Base-by-base conservation (phyloP, 2,797 vertebrate species). In the Hypotaenidia okinawae region DNA sequence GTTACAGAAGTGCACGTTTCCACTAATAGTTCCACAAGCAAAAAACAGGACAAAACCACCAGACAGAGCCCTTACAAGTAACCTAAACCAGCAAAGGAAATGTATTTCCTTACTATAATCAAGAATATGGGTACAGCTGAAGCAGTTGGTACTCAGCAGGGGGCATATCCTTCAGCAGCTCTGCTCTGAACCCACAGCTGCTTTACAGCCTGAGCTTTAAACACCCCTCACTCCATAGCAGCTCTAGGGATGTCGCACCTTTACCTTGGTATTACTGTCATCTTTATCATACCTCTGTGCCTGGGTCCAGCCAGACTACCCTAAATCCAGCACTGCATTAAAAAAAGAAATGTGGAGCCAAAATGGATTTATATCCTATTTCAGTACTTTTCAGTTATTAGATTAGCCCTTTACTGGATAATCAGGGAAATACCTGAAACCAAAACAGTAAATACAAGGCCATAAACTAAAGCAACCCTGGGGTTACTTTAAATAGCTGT, bases 361-460 rank as follows among this genome's bases (percentile, higher is more conserved):
- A 88, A 87, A 59, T 32, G 14, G 10, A 9, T 72, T 94, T 79
- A 54, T 82, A 51, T 43, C 15, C 43, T 45, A 49, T 45, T 86
- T 76, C 45, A 79, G 55, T 66, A 88, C 47, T 7, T 75, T 76
- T 61, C 70, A 76, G 8, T 59, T 88, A 91, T 41, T 70, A 91
- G 75, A 75, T 79, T 92, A 96, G 89, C 73, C 94, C 87, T 94
- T 94, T 84, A 84, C 54, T 37, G 45, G 57, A 49, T 89, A 63
- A 77, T 74, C 64, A 85, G 72, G 66, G 72, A 91, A 91, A 72
- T 22, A 16, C 41, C 61, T 64, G 72, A 64, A 92, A 84, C 43
- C 43, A 62, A 76, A 55, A n/a, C 19, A 54, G 57, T 70, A 91
- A 68, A 80, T 55, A 73, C 30, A 73, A 88, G 54, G 62, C 82